These are phyloP conservation scores for Typhlichthys eigenmanni DNA, from an alignment of 2,797 vertebrate species.

Conservation along the genomic window DNA sequence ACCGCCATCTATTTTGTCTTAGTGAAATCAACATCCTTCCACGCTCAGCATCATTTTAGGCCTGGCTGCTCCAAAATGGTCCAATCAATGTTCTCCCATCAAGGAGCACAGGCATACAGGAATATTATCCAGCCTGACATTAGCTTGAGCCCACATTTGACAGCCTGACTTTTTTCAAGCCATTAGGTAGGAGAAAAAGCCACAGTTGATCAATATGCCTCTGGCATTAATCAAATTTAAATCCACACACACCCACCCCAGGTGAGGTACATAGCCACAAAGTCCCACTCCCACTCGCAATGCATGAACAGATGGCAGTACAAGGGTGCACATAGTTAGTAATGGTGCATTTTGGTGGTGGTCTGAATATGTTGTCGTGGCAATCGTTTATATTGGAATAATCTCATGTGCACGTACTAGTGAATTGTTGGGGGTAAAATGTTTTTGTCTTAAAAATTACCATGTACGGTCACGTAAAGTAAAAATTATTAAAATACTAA, in stretches of 20 bases:
- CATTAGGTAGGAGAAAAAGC: constrained; percentile 34
- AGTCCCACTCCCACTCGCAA: constrained; percentile 7
- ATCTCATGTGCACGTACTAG: too few relatives aligned
- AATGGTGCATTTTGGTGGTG: too few relatives aligned
- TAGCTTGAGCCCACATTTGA: constrained; percentile 43
- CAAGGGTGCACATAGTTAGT: too few relatives aligned
- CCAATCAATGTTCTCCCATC: constrained; percentile 45
- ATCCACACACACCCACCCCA: constrained; percentile 22
- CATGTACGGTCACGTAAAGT: too few relatives aligned
- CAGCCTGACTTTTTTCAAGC: constrained; percentile 26
- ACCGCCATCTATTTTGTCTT: constrained; percentile 53
- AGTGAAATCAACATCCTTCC: constrained; percentile 61
- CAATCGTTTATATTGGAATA: too few relatives aligned
- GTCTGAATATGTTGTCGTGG: too few relatives aligned
- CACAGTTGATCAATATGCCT: constrained; percentile 28
- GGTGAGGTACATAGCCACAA: constrained; percentile 8
- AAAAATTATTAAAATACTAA: too few relatives aligned
- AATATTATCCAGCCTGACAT: constrained; percentile 51
- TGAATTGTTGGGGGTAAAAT: too few relatives aligned
- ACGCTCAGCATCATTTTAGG: constrained; percentile 67
- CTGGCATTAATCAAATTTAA: constrained; percentile 25
- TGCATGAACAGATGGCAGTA: too few relatives aligned
- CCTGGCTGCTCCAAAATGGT: constrained; percentile 61
- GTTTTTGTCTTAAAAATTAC: too few relatives aligned
- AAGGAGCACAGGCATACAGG: constrained; percentile 33